Evolutionary conservation across 1,140 invertebrate genomes (phyloP), one percentile per base, ranked within the genome.

Genomic region (Stenopsyche tienmushanensis): DNA sequence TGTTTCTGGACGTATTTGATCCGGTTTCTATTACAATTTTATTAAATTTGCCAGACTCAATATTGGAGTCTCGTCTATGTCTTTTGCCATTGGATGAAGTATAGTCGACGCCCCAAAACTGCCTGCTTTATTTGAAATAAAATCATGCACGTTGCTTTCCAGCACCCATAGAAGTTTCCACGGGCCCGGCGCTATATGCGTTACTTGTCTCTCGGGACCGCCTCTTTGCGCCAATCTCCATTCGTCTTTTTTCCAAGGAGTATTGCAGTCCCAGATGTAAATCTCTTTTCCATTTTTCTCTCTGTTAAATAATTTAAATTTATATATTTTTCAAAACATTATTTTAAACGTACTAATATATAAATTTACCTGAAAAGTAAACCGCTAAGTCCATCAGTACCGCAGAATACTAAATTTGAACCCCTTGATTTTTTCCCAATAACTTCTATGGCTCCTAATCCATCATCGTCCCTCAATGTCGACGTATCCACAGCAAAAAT

Each of bases 61-160:
- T n/a, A n/a, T n/a, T n/a, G n/a, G n/a, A n/a, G n/a, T n/a, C n/a
- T 39, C 15, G 29, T 60, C 2, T 21, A 34, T 17, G 39, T 78
- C 75, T 15, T 70, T 78, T n/a, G 80, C 72, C 5, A 85, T 72
- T 0, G 84, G 83, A 74, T 83, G 81, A 15, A 85, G 72, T 0
- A 74, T 69, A 17, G 84, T 78, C 8, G 82, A 83, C 2, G 83
- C 76, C 17, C 81, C 84, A 70, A 79, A 75, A 71, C 84, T 84
- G 24, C 85, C 84, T 29, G 83, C 81, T 15, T 77, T 79, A 64
- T 83, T 80, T 3, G 78, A 72, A 26, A 88, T 80, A 67, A 82
- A 88, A 73, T 87, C 85, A 15, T 82, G 83, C 74, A 87, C 85
- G 68, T 88, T 87, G 66, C 83, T 85, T 70, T 88, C 85, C 64